Evolutionary conservation across 2,888 invertebrate species (phyloP).

Genomic region (Mallateleia sp.): DNA sequence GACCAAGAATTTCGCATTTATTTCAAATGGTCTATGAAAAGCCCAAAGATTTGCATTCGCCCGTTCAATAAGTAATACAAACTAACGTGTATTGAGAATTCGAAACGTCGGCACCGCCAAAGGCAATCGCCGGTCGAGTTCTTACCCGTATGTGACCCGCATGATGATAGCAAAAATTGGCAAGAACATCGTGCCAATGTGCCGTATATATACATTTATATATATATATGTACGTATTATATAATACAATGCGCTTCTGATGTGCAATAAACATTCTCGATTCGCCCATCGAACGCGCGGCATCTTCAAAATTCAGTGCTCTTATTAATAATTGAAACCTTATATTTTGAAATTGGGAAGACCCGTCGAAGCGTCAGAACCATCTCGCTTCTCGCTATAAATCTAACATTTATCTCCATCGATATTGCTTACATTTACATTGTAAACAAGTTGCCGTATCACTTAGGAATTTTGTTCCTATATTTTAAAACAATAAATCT

Average conservation of each 20-base stretch:
- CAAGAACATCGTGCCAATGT: slow-evolving; percentile 66
- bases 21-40: slow-evolving; percentile 21
- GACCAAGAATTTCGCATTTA: neutral
- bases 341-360: no score
- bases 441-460: no score
- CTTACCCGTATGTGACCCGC: slow-evolving; percentile 74
- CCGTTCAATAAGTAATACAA: slow-evolving; percentile 41
- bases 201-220: slow-evolving; percentile 5
- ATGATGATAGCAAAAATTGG: slow-evolving; percentile 78
- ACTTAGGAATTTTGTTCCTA: no score
- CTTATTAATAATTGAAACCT: neutral
- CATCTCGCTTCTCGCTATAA: no score
- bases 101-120: slow-evolving; percentile 42
- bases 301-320: neutral
- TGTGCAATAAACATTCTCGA: slow-evolving; percentile 24
- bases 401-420: no score
- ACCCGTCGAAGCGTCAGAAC: no score
- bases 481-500: no score
- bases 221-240: neutral
- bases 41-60: slow-evolving; percentile 14
- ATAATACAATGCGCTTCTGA: slow-evolving; percentile 19
- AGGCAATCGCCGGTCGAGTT: slow-evolving; percentile 62
- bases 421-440: no score
- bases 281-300: slow-evolving; percentile 11
- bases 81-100: slow-evolving; percentile 45